Evolutionary conservation across 53 echinoderm and acorn worm genomes (phyloP).

Genomic region (Apostichopus leukothele): DNA sequence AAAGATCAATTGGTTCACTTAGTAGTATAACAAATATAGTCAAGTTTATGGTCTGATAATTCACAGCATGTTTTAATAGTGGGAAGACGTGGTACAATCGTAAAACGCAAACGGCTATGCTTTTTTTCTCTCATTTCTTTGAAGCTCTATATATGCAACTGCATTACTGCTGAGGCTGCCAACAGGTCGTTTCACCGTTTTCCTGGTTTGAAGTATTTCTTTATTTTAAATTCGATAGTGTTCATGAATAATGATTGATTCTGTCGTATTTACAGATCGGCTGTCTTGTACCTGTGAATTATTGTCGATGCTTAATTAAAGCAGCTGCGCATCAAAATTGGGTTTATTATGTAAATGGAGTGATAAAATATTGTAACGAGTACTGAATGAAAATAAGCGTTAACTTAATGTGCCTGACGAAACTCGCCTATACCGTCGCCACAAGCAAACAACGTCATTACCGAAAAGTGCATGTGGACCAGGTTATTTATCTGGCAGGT

Average conservation of each 20-base stretch:
- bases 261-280: not conserved
- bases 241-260: not conserved
- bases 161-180: too few relatives aligned
- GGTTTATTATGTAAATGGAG: not conserved
- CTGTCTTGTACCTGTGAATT: not conserved
- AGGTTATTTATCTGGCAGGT: too few relatives aligned
- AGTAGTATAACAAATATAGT: too few relatives aligned
- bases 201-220: not conserved
- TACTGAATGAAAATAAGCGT: not conserved
- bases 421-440: not conserved
- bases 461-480: not conserved
- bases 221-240: not conserved
- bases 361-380: not conserved
- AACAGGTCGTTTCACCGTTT: not conserved
- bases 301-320: not conserved
- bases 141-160: too few relatives aligned
- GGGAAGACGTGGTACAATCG: too few relatives aligned
- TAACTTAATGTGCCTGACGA: not conserved
- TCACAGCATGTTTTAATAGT: too few relatives aligned
- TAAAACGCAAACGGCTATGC: too few relatives aligned
- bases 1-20: too few relatives aligned
- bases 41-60: too few relatives aligned
- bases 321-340: not conserved
- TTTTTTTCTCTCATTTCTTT: too few relatives aligned
- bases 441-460: not conserved